Conservation (phyloP, 2,797 vertebrate species). For the Muscicapa striata region DNA sequence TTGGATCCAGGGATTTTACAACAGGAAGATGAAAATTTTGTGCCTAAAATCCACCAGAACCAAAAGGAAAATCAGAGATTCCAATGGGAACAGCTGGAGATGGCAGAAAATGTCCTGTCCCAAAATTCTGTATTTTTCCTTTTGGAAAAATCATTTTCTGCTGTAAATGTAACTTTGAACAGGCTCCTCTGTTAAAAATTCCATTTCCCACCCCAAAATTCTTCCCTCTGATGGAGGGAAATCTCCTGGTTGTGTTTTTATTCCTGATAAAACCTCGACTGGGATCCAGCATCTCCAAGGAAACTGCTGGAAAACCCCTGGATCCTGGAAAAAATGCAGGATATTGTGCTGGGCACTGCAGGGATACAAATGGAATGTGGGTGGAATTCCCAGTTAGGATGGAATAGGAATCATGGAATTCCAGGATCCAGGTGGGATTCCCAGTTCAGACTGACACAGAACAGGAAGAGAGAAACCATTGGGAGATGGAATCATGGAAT, state of each 20-base stretch:
- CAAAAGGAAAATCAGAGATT: too few relatives aligned
- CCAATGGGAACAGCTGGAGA: too few relatives aligned
- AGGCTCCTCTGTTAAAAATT: neutral
- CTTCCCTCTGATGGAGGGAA: neutral
- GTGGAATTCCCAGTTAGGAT: too few relatives aligned
- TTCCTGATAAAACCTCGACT: neutral
- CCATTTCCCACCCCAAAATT: neutral
- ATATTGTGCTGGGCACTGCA: neutral
- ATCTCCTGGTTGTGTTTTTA: neutral
- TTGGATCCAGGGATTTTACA: too few relatives aligned
- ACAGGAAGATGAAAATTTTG: too few relatives aligned
- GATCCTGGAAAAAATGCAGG: neutral
- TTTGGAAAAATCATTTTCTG: neutral
- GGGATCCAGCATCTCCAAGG: constrained; percentile 15
- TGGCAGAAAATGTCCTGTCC: too few relatives aligned
- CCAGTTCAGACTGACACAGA: neutral
- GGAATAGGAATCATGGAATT: too few relatives aligned
- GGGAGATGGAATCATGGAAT: neutral
- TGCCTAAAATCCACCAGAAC: too few relatives aligned
- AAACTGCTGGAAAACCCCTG: constrained; percentile 26
- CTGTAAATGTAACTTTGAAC: neutral
- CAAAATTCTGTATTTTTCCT: accelerated
- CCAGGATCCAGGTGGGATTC: neutral
- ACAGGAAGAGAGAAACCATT: neutral
- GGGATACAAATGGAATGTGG: neutral